phyloP scores from a whole-genome alignment of 2,797 vertebrate species.

The Sciurus vulgaris region DNA sequence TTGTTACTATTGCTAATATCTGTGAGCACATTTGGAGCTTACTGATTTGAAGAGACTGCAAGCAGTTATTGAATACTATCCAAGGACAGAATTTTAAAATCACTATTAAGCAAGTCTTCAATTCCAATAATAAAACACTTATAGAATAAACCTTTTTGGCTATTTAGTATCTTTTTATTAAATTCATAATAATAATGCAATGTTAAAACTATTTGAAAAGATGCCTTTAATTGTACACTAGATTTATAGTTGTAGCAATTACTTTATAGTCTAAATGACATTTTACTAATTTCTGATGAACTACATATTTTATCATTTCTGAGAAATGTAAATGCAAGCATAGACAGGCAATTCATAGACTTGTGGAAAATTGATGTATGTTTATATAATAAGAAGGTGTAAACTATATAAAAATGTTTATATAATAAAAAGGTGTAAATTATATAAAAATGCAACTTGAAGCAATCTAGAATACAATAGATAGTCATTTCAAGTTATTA shows the following conservation, averaged over 20 bases:
- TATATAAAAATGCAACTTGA: neutral
- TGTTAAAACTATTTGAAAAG: constrained; percentile 13
- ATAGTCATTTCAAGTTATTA: neutral
- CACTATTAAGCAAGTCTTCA: neutral
- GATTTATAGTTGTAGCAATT: neutral
- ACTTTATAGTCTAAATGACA: neutral
- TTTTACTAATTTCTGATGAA: neutral
- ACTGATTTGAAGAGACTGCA: neutral
- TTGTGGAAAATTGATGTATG: neutral
- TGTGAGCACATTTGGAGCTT: neutral
- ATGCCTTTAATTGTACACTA: neutral
- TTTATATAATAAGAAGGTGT: neutral
- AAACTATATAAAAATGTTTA: neutral
- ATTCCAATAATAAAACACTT: neutral
- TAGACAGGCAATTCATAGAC: neutral
- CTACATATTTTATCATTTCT: neutral
- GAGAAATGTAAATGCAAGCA: neutral
- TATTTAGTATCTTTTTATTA: neutral
- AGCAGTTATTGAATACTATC: neutral
- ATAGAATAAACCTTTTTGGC: neutral
- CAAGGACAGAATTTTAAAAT: neutral
- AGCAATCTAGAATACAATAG: neutral
- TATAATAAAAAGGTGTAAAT: neutral
- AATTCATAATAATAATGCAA: neutral
- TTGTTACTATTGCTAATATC: neutral